A percentile compares a stretch with the other conserved stretches of the same genome.
Evolutionary conservation across 2,113 vertebrate genomes (phyloP).

Genomic region (Tyto alba): DNA sequence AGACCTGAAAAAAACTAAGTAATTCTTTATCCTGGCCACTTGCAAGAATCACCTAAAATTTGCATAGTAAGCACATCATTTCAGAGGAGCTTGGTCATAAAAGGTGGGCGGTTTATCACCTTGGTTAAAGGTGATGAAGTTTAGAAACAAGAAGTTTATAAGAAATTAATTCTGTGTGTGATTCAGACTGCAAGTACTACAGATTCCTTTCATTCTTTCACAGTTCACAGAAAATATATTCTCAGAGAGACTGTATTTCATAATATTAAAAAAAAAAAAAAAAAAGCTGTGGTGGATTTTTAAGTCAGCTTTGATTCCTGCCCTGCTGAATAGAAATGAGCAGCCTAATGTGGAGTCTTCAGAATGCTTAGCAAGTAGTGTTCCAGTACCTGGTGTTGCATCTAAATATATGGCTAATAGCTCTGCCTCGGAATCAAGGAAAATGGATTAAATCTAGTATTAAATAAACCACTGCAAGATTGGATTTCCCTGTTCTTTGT

Average conservation of each 20-base stretch:
- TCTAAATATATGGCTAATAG: neutral
- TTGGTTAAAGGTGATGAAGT: constrained; percentile 19
- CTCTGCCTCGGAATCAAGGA: neutral
- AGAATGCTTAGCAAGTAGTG: neutral
- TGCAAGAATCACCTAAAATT: neutral
- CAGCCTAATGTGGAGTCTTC: neutral
- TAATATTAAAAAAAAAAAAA: neutral
- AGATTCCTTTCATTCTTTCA: constrained; percentile 39
- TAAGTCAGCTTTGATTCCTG: constrained; percentile 44
- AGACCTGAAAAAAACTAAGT: neutral
- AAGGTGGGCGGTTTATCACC: neutral
- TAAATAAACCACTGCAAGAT: neutral
- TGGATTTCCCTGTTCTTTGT: neutral
- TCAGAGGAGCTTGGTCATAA: neutral
- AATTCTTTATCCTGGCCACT: neutral
- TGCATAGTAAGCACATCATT: neutral
- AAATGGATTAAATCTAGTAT: neutral
- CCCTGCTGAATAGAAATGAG: neutral
- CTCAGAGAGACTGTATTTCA: constrained; percentile 21
- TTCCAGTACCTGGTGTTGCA: neutral
- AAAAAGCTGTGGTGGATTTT: neutral
- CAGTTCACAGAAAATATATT: constrained; percentile 25
- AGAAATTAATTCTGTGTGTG: neutral
- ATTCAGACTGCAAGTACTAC: neutral
- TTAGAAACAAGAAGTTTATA: constrained; percentile 12